Conservation (phyloP, 2,888 invertebrate species). For the Bombylius major region DNA sequence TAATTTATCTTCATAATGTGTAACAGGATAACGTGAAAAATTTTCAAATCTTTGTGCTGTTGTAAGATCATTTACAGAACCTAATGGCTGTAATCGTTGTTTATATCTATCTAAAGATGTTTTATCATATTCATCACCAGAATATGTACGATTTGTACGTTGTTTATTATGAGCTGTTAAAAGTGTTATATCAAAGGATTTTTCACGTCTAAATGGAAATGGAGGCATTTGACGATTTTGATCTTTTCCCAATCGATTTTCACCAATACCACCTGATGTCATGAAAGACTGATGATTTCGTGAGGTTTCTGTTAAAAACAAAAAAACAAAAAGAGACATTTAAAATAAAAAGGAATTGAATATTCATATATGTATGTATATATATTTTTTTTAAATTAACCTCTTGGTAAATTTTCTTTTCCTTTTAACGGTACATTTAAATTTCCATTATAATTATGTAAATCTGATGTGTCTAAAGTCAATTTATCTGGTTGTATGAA, state of each 20-base stretch:
- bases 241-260: no score
- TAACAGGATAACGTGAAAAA: no score
- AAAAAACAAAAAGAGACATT: no score
- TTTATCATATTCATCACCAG: not conserved
- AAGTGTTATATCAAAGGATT: conserved; percentile 12
- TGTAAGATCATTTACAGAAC: not conserved
- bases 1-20: not conserved
- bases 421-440: not conserved
- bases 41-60: not conserved
- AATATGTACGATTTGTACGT: not conserved
- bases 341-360: no score
- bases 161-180: not conserved
- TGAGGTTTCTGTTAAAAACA: no score
- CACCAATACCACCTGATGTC: not conserved
- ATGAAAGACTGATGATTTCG: no score
- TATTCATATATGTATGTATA: no score
- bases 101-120: not conserved
- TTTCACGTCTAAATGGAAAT: conserved; percentile 10
- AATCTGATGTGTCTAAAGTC: conserved; percentile 8
- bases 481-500: not conserved
- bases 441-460: not conserved
- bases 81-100: not conserved
- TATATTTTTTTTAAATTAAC: not conserved
- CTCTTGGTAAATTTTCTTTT: not conserved
- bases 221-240: no score